A percentile compares a stretch with the other conserved stretches of the same genome.
These are phyloP conservation scores for Oryzias celebensis DNA, from an alignment of 2,113 vertebrate genomes.

Conservation along the genomic window DNA sequence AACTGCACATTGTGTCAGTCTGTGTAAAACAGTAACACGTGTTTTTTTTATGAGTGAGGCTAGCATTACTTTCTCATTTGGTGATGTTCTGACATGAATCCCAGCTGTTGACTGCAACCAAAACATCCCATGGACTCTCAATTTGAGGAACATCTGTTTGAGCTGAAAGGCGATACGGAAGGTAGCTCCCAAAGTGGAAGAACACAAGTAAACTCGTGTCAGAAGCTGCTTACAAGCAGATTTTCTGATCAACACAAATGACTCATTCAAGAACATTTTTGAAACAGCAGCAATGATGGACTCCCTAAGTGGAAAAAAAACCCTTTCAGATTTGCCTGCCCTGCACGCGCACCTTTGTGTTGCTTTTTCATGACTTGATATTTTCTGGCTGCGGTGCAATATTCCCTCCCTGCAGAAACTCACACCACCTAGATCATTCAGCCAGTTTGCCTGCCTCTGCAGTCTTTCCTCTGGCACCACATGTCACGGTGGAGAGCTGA, in stretches of 20 bases:
- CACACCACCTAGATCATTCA: slow-evolving; percentile 13
- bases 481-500: slow-evolving; percentile 31
- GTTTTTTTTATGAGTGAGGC: slow-evolving; percentile 8
- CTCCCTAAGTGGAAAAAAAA: too few species aligned
- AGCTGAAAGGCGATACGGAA: slow-evolving; percentile 42
- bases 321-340: too few species aligned
- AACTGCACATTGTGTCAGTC: slow-evolving; percentile 10
- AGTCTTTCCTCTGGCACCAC: slow-evolving; percentile 16
- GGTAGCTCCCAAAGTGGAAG: slow-evolving; percentile 51
- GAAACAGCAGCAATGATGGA: too few species aligned
- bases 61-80: slow-evolving; percentile 24
- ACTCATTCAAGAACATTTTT: neutral
- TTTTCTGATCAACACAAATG: neutral
- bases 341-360: too few species aligned
- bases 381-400: slow-evolving; percentile 30
- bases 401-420: slow-evolving; percentile 28
- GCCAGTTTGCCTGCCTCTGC: slow-evolving; percentile 17
- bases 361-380: slow-evolving; percentile 22
- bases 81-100: slow-evolving; percentile 43
- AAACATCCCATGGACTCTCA: slow-evolving; percentile 35
- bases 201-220: slow-evolving; percentile 24
- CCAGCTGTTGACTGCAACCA: slow-evolving; percentile 43
- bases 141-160: slow-evolving; percentile 67
- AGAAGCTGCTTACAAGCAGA: neutral
- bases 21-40: slow-evolving; percentile 1